Percentiles rank a stretch among this genome's conserved stretches.
These are phyloP conservation scores for Sus scrofa DNA, from an alignment of 2,113 vertebrate genomes.

Conservation along the genomic window T2T-Sscrofa CM000826.6:140832001-140832500, in stretches of 20 bases:
- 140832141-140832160: constrained; percentile 68
- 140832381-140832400: constrained; percentile 14
- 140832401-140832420: neutral
- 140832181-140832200: constrained; percentile 69
- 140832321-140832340: constrained; percentile 32
- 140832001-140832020: neutral
- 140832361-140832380: neutral
- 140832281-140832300: constrained; percentile 76
- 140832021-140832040: neutral
- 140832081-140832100: neutral
- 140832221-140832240: constrained; percentile 58
- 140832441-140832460: neutral
- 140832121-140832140: constrained; percentile 59
- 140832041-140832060: neutral
- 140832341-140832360: constrained; percentile 38
- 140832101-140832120: constrained; percentile 63
- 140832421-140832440: neutral
- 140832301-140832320: constrained; percentile 62
- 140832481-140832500: neutral
- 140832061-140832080: constrained; percentile 43
- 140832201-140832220: constrained; percentile 60
- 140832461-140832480: neutral
- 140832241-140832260: constrained; percentile 55
- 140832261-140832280: constrained; percentile 79
- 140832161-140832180: constrained; percentile 74